Evolutionary conservation across 2,113 vertebrate species (phyloP), one percentile per base, ranked within the genome.

Genomic region (Pogona vitticeps): DNA sequence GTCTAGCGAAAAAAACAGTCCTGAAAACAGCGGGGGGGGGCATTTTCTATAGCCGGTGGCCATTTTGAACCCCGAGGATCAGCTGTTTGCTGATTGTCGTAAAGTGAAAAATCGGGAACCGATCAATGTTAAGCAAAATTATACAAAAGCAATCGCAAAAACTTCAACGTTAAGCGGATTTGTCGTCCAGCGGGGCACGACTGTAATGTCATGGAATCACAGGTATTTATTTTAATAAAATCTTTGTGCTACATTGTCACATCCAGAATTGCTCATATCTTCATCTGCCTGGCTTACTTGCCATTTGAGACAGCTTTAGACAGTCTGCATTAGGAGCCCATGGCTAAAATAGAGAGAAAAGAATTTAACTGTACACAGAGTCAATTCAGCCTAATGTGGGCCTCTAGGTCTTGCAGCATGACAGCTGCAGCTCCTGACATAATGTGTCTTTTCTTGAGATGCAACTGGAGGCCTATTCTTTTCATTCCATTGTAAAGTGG

Each of bases 351-450:
- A 85, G 63, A 67, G 18, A 86, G 46, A 83, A 93, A 85, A 58
- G 61, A 84, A 40, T 61, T 67, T 87, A 6, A 72, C 89, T 76
- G 72, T 81, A 82, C 20, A 82, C 3, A 0, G 7, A 87, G 87
- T 42, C 21, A 17, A 85, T 76, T 94, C 63, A 67, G 13, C 6
- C 76, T 88, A 17, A 61, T 61, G 10, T 87, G 71, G 89, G 87
- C 42, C 75, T 76, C 87, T 61, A 21, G 8, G 65, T 87, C 61
- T 81, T 88, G 59, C 83, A 91, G 87, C 21, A 52, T 86, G 31
- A 88, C 88, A 88, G 89, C 90, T 93, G 28, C 76, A 92, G 21
- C 26, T 72, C 38, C 75, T 75, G 28, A 70, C 73, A 23, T 88
- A 89, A 86, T 42, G 17, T 1, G 46, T n/a, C 89, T 36, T 78